These are phyloP conservation scores for Agapornis canus DNA, from an alignment of 2,797 vertebrate genomes.

Conservation along the genomic window DNA sequence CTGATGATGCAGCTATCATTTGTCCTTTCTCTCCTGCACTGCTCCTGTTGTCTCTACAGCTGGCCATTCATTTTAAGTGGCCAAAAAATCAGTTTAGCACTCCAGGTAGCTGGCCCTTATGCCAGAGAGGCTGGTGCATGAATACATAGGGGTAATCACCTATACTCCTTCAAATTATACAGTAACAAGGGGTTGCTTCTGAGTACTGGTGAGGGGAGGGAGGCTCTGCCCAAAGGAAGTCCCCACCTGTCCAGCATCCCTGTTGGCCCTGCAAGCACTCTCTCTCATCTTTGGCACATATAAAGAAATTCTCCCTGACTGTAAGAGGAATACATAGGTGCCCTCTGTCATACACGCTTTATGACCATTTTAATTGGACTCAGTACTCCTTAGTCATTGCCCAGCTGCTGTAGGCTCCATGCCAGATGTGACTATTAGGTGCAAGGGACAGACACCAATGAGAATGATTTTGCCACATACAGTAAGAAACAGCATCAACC, in stretches of 20 bases:
- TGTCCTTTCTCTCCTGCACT: not conserved
- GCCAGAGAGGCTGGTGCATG: not conserved
- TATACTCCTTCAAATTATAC: not conserved
- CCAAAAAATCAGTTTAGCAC: not conserved
- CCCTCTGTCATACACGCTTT: not conserved
- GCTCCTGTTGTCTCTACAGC: constrained; percentile 54
- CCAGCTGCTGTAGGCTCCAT: constrained; percentile 20
- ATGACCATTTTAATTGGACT: constrained; percentile 54
- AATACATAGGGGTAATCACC: not conserved
- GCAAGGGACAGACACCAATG: constrained; percentile 8
- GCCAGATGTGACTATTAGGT: constrained; percentile 13
- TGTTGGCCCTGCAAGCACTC: not conserved
- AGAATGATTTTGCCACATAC: not conserved
- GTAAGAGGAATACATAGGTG: not conserved
- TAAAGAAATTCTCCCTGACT: not conserved
- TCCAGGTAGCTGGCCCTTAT: not conserved
- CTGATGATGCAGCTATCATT: not conserved
- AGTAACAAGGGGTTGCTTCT: not conserved
- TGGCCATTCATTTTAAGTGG: not conserved
- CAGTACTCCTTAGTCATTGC: constrained; percentile 58
- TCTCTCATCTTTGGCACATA: not conserved
- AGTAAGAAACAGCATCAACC: constrained; percentile 3
- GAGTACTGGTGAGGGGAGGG: not conserved
- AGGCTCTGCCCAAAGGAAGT: not conserved
- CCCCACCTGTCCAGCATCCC: not conserved